These are phyloP conservation scores for Drosophila triauraria DNA, from an alignment of 1,140 invertebrate genomes.

Conservation along the genomic window DNA sequence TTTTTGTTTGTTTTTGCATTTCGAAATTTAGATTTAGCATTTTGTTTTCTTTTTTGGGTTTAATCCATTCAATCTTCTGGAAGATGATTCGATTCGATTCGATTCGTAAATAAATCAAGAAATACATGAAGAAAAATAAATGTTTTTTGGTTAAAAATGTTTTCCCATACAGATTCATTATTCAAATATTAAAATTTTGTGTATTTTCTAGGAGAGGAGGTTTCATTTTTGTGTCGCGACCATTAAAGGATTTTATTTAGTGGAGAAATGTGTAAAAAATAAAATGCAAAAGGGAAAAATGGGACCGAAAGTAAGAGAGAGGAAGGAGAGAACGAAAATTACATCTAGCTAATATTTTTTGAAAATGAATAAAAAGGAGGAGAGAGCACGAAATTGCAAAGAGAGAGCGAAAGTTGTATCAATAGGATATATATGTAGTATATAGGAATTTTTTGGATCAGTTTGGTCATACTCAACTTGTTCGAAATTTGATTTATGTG, in stretches of 20 bases:
- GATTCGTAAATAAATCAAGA: slow-evolving; percentile 80
- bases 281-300: slow-evolving; percentile 18
- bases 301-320: slow-evolving; percentile 1
- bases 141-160: slow-evolving; percentile 71
- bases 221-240: slow-evolving; percentile 48
- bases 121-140: slow-evolving; percentile 83
- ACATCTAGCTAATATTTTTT: slow-evolving; percentile 40
- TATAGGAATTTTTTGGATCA: slow-evolving; percentile 57
- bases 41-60: slow-evolving; percentile 71
- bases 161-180: slow-evolving; percentile 56
- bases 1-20: slow-evolving; percentile 54
- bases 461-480: slow-evolving; percentile 78
- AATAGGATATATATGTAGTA: slow-evolving; percentile 70
- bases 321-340: slow-evolving; percentile 24
- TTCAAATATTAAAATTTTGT: slow-evolving; percentile 57
- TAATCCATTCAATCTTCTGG: slow-evolving; percentile 85
- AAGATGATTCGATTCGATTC: slow-evolving; percentile 84
- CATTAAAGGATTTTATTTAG: slow-evolving; percentile 13
- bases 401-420: slow-evolving; percentile 60
- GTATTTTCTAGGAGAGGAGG: slow-evolving; percentile 35
- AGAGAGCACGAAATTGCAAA: slow-evolving; percentile 67
- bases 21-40: slow-evolving; percentile 58
- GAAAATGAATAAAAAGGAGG: slow-evolving; percentile 60
- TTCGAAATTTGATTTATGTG: slow-evolving; percentile 74
- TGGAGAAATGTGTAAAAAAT: slow-evolving; percentile 50